Evolutionary conservation across 1,140 invertebrate species (phyloP).

Genomic region (Drosophila saltans): DNA sequence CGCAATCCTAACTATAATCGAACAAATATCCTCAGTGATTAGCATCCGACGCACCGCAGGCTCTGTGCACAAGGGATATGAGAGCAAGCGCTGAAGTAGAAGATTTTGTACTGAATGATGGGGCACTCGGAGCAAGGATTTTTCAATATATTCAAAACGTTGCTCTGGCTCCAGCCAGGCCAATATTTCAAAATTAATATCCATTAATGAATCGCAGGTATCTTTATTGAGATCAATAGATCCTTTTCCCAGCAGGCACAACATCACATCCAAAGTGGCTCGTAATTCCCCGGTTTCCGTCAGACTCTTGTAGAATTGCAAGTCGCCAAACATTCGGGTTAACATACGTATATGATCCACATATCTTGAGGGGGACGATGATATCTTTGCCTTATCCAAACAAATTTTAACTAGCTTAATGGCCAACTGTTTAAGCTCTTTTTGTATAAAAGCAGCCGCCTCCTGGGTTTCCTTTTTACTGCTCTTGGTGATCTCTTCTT

Average conservation of each 20-base stretch:
- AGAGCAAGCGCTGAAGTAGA: conserved; percentile 83
- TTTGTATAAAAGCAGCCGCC: conserved; percentile 62
- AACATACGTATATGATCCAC: conserved; percentile 58
- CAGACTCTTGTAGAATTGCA: conserved; percentile 58
- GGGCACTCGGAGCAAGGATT: conserved; percentile 54
- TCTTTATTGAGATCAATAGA: conserved; percentile 56
- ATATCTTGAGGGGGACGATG: conserved; percentile 46
- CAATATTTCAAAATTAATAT: conserved; percentile 86
- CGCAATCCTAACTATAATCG: conserved; percentile 82
- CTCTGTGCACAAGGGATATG: conserved; percentile 84
- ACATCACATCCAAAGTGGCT: conserved; percentile 84
- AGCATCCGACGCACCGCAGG: conserved; percentile 85
- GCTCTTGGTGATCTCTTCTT: conserved; percentile 12
- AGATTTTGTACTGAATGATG: conserved; percentile 70
- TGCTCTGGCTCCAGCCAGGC: conserved; percentile 83
- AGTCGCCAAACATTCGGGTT: conserved; percentile 69
- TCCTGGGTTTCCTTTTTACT: conserved; percentile 52
- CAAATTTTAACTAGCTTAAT: conserved; percentile 84
- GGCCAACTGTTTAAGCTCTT: conserved; percentile 84
- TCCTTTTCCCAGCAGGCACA: conserved; percentile 80
- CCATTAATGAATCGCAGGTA: conserved; percentile 84
- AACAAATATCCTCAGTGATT: conserved; percentile 73
- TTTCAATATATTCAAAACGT: conserved; percentile 84
- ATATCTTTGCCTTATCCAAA: conserved; percentile 58
- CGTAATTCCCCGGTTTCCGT: conserved; percentile 73